These are phyloP conservation scores for Poecilia gillii DNA, from an alignment of 2,797 vertebrate genomes.

Conservation along the genomic window DNA sequence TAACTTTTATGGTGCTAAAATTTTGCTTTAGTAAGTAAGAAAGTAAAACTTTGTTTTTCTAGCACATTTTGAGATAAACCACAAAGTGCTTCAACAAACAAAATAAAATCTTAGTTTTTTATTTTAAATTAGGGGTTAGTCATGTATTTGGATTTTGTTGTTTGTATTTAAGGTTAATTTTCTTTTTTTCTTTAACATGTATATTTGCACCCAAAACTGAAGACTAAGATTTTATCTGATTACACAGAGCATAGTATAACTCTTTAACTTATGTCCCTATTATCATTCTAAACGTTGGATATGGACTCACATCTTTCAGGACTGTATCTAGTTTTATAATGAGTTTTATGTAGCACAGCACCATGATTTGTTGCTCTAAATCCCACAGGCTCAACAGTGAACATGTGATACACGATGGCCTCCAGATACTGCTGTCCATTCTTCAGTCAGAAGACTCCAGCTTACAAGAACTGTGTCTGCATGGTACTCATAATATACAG, in stretches of 20 bases:
- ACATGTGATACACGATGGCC: rapidly evolving
- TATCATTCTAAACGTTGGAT: neutral
- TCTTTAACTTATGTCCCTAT: neutral
- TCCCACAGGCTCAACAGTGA: constrained; percentile 11
- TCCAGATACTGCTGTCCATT: neutral
- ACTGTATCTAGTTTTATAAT: neutral
- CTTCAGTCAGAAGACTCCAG: constrained; percentile 10
- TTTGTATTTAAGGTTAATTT: no score
- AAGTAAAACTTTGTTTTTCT: no score
- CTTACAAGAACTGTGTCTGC: constrained; percentile 24
- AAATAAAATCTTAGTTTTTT: no score
- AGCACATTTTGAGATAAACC: no score
- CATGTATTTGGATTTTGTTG: no score
- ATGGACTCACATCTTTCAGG: neutral
- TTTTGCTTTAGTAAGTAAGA: no score
- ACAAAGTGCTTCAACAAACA: no score
- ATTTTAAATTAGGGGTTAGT: no score
- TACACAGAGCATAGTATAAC: neutral
- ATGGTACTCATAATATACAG: rapidly evolving
- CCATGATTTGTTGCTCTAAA: neutral
- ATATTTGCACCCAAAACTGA: no score
- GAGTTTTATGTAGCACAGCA: neutral
- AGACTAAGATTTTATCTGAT: neutral
- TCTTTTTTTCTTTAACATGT: no score
- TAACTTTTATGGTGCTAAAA: no score